Percentiles rank a stretch among this genome's conserved stretches.
phyloP scores from a whole-genome alignment of 2,797 vertebrate species.

The Trachurus trachurus region DNA sequence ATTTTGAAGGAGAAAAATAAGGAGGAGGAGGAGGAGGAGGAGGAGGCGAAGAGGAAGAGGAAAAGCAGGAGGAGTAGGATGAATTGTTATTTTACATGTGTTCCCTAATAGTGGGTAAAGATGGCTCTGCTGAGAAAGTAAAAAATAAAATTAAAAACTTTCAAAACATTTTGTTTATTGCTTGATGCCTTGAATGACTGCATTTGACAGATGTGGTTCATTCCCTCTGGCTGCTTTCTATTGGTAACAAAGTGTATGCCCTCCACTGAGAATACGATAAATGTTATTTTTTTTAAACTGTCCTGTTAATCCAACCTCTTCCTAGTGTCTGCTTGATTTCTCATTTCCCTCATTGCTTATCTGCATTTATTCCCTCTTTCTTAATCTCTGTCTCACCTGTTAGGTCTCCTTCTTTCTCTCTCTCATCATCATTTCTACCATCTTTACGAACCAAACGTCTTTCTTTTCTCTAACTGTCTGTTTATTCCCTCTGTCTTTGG shows the following conservation, averaged over 20 bases:
- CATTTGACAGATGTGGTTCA: not conserved
- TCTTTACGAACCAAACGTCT: slow-evolving; percentile 29
- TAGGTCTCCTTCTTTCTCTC: slow-evolving; percentile 10
- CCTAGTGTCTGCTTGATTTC: not conserved
- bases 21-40: no score
- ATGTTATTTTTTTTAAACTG: not conserved
- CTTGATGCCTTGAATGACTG: not conserved
- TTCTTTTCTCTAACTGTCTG: slow-evolving; percentile 8
- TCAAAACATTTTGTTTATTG: not conserved
- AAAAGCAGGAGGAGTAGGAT: no score
- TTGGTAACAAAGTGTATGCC: slow-evolving; percentile 6
- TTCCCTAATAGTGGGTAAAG: no score
- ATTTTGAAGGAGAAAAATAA: no score
- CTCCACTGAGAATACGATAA: no score
- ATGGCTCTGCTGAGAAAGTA: no score
- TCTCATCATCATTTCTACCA: no score
- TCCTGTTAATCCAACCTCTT: not conserved
- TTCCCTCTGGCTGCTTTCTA: not conserved
- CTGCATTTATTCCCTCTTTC: not conserved
- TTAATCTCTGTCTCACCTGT: slow-evolving; percentile 7
- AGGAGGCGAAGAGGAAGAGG: no score
- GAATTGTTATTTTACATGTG: no score
- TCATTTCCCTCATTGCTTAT: not conserved
- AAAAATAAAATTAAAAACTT: no score
- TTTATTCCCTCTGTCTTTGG: slow-evolving; percentile 37